A percentile compares a stretch with the other conserved stretches of the same genome.
phyloP scores from a whole-genome alignment of 2,888 invertebrate genomes.

The Leucoma salicis region DNA sequence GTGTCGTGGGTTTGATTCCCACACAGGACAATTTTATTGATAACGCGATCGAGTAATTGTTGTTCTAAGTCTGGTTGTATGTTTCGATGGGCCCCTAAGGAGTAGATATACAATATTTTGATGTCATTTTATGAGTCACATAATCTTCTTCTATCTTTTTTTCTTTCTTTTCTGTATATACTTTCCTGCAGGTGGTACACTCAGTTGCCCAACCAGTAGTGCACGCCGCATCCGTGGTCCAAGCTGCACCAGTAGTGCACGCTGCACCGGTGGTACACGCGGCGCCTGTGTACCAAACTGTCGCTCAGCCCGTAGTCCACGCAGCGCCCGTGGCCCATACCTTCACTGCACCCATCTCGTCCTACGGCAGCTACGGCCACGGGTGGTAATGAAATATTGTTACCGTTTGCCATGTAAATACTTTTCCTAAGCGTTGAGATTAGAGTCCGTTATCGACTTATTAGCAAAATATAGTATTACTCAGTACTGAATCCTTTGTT shows the following conservation, averaged over 20 bases:
- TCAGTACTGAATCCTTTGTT: conserved; percentile 44
- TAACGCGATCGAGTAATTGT: too few relatives aligned
- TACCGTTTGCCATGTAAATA: conserved; percentile 34
- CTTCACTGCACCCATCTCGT: conserved; percentile 49
- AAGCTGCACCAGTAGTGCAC: too few relatives aligned
- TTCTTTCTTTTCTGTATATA: too few relatives aligned
- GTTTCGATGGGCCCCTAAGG: too few relatives aligned
- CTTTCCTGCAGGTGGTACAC: conserved; percentile 46
- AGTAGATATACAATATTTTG: too few relatives aligned
- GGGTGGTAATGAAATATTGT: conserved; percentile 57
- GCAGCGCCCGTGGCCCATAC: conserved; percentile 52
- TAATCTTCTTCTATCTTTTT: too few relatives aligned
- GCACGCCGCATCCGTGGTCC: conserved; percentile 37
- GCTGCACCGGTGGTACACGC: conserved; percentile 41
- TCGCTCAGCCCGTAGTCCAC: conserved; percentile 47
- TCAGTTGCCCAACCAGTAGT: conserved; percentile 40
- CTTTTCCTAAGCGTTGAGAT: conserved; percentile 65
- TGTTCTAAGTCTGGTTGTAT: too few relatives aligned
- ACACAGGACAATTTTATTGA: too few relatives aligned
- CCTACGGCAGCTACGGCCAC: conserved; percentile 48
- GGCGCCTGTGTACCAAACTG: conserved; percentile 34
- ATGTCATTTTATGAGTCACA: too few relatives aligned
- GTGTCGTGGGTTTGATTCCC: too few relatives aligned
- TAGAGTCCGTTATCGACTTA: conserved; percentile 61
- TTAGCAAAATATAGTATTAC: conserved; percentile 59